Evolutionary conservation across 2,888 invertebrate species (phyloP), one percentile per base, ranked within the genome.

Genomic region (Drosophila meridionalis): DNA sequence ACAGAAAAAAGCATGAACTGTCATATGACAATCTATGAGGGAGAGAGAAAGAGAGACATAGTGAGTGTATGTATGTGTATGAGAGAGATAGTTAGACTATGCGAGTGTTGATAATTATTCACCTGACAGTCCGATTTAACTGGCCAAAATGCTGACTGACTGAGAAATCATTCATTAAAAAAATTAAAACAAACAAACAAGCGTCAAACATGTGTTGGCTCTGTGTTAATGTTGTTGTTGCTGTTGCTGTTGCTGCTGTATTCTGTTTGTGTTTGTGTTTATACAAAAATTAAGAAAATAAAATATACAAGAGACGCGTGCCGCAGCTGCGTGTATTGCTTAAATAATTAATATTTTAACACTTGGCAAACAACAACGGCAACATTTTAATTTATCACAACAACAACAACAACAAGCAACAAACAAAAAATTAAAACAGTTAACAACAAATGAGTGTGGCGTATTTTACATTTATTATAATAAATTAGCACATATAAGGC

Each of bases 311-410:
- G 75, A 84, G 80, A 74, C 73, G 80, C 87, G 86, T 77, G 78
- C 80, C 76, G 71, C 72, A 72, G 83, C 79, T 80, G 81, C 88
- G 81, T 90, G 90, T 90, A 90, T 90, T 90, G 82, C 87, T 87
- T 84, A 90, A 90, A 83, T 89, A 92, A 89, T 91, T 89, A 92
- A 91, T 90, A 92, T 90, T 87, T 91, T 83, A 92, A 85, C 91
- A 90, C 90, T 87, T 86, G 78, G 66, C 38, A 56, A 74, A 60
- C 75, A 52, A 61, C 75, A 81, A 40, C 32, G 30, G 30, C 48
- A 50, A 50, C 50, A 65, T 76, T 75, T 76, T 71, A 80, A 85
- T 82, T 88, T 82, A 77, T 85, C 80, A 80, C 52, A 70, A 66
- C 26, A 58, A 76, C 65, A 70, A 65, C 45, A 69, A 43, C 42